These are phyloP conservation scores for Hippasteria phrygiana DNA, from an alignment of 53 echinoderm and acorn worm species.

Conservation along the genomic window DNA sequence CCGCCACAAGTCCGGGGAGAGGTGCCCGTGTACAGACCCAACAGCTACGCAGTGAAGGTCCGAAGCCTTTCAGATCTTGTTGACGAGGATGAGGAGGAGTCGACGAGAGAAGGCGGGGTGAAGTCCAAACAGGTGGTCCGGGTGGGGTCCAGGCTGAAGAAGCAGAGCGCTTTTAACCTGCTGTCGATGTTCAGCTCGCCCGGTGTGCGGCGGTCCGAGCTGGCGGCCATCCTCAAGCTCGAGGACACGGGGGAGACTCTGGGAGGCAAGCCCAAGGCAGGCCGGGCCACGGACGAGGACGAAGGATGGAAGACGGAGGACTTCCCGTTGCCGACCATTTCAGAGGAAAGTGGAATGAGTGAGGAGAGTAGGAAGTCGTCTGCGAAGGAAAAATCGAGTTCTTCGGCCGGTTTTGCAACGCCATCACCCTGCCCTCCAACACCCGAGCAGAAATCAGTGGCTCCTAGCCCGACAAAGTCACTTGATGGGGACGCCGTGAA, in stretches of 20 bases:
- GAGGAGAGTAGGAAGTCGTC: constrained; percentile 49
- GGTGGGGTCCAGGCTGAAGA: constrained; percentile 67
- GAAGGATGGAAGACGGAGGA: constrained; percentile 87
- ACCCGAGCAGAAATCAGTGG: constrained; percentile 15
- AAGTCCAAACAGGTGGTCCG: constrained; percentile 70
- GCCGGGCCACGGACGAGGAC: background rate
- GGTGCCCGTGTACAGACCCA: constrained; percentile 73
- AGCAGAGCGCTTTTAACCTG: constrained; percentile 87
- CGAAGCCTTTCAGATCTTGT: constrained; percentile 85
- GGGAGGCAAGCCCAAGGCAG: constrained; percentile 4
- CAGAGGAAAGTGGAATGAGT: constrained; percentile 78
- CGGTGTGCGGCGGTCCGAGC: constrained; percentile 77
- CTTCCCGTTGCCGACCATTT: constrained; percentile 87
- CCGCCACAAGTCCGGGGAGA: background rate
- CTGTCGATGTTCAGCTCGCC: constrained; percentile 97
- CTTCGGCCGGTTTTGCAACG: constrained; percentile 25
- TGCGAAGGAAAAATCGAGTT: background rate
- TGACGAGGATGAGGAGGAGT: constrained; percentile 32
- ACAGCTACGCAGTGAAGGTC: constrained; percentile 82
- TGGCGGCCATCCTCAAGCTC: constrained; percentile 83
- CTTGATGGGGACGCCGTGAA: background rate
- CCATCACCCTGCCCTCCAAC: background rate
- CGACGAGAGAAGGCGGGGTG: background rate
- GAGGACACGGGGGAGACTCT: constrained; percentile 89
- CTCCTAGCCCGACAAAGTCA: background rate